Conservation (phyloP, 2,797 vertebrate species). For the Manis pentadactyla region DNA sequence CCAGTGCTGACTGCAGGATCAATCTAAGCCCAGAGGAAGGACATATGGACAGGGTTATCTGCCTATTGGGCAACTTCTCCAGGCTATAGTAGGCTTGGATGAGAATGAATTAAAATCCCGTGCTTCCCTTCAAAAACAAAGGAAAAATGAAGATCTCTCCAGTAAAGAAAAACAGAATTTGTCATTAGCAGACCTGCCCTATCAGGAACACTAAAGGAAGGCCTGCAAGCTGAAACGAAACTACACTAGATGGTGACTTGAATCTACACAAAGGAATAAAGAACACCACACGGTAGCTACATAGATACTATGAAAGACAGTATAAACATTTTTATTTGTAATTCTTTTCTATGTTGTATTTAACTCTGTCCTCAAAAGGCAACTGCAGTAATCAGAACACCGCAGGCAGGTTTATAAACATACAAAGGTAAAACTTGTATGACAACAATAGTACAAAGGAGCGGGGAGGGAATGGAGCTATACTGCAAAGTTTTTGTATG, state of each 20-base stretch:
- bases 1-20: no score
- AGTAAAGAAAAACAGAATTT: neutral
- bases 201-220: neutral
- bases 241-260: neutral
- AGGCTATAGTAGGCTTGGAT: neutral
- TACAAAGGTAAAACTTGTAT: neutral
- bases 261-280: neutral
- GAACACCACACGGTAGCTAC: neutral
- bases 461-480: neutral
- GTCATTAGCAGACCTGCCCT: neutral
- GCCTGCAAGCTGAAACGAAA: neutral
- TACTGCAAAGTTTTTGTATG: neutral
- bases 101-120: neutral
- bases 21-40: neutral
- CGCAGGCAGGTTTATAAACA: neutral
- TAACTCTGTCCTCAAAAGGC: neutral
- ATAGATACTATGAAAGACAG: neutral
- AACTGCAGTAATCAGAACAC: neutral
- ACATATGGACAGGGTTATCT: neutral
- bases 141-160: neutral
- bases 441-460: neutral
- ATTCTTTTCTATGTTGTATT: neutral
- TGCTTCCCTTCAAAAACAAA: slow-evolving; percentile 8
- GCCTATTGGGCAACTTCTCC: neutral
- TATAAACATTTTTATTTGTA: neutral